These are phyloP conservation scores for Eupithecia subfuscata DNA, from an alignment of 2,888 invertebrate genomes.

Conservation along the genomic window DNA sequence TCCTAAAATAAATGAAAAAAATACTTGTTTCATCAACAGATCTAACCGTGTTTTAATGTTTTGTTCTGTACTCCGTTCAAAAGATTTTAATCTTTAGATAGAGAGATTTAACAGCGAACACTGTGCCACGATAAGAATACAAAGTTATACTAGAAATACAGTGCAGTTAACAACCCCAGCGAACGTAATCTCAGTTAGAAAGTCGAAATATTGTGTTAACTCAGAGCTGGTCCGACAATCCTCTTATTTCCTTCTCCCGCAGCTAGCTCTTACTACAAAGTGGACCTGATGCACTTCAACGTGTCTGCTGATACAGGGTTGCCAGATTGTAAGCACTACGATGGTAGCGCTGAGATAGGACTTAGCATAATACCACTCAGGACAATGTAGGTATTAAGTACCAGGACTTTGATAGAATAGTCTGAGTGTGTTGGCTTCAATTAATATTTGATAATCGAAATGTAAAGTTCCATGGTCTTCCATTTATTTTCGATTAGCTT, in stretches of 20 bases:
- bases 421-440: no score
- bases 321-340: constrained; percentile 16
- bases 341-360: no score
- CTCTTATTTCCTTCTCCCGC: constrained; percentile 57
- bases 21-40: neutral
- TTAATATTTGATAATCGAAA: no score
- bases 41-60: neutral
- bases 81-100: neutral
- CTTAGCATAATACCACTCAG: no score
- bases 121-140: neutral
- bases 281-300: constrained; percentile 57
- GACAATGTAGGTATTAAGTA: no score
- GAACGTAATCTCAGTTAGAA: constrained; percentile 18
- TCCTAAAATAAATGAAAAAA: no score
- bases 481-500: no score
- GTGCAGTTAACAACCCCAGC: constrained; percentile 2
- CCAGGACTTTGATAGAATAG: no score
- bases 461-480: no score
- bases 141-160: neutral
- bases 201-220: constrained; percentile 24
- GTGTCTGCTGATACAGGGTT: constrained; percentile 50
- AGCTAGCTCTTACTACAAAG: constrained; percentile 50
- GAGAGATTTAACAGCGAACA: neutral
- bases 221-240: constrained; percentile 47
- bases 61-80: neutral